A percentile compares a stretch with the other conserved stretches of the same genome.
phyloP scores from a whole-genome alignment of 2,797 vertebrate species.

The Phoxinus dragarum region DNA sequence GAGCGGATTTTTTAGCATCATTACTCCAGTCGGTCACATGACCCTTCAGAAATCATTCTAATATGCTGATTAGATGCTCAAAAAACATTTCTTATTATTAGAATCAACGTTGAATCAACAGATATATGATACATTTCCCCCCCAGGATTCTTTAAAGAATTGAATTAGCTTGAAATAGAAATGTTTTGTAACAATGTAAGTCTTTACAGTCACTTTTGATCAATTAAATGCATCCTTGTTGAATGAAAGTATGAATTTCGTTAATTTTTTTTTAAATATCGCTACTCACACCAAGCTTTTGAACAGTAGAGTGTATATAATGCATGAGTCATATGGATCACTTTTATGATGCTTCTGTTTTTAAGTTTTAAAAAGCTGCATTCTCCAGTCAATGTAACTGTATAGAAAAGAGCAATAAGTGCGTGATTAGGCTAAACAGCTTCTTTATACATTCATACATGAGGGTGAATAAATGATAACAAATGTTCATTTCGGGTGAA shows the following conservation, averaged over 20 bases:
- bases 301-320: background rate
- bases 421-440: background rate
- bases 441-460: background rate
- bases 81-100: background rate
- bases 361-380: background rate
- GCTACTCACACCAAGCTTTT: background rate
- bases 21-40: background rate
- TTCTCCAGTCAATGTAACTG: background rate
- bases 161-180: no score
- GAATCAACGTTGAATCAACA: no score
- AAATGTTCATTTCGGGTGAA: background rate
- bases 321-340: background rate
- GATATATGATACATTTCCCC: no score
- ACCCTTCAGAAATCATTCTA: background rate
- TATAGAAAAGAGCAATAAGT: background rate
- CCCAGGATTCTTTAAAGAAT: no score
- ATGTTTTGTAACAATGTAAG: no score
- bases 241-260: no score
- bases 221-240: no score
- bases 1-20: background rate
- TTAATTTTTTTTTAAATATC: no score
- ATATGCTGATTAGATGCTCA: background rate
- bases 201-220: no score
- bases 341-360: background rate
- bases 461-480: background rate